Evolutionary conservation across 2,888 invertebrate genomes (phyloP), one percentile per base, ranked within the genome.

Genomic region (Cheilosia vulpina): DNA sequence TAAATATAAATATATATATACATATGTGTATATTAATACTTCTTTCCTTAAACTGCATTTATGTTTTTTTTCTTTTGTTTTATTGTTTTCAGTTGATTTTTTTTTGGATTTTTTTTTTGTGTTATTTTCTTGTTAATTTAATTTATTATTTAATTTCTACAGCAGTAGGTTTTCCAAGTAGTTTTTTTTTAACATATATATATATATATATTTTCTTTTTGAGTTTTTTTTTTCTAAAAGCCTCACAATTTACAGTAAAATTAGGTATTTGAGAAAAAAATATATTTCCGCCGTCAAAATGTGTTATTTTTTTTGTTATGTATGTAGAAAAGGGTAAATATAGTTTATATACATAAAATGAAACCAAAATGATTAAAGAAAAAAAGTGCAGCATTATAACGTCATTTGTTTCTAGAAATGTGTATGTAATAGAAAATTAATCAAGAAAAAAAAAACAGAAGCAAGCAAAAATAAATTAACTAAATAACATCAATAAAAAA

Each of bases 31-130:
- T 87, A 75, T 71, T 81, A 69, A 79, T 72, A 82, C 81, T 84
- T 87, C 82, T 87, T 83, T 82, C 84, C 78, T 87, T 78, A 78
- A 79, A 78, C 78, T 78, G 80, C 81, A 83, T 77, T 85, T 87
- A 79, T 77, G 66, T 77, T 76, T 76, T 84, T 85, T 72, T 75
- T 73, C 60, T 65, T 85, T 75, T 27, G 13, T 68, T 57, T 43
- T 65, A 21, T 38, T 66, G 34, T 65, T 84, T 68, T 72, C 53
- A 13, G 66, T 81, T 63, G 43, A 19, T 17, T 71, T 68, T 75
- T 87, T 63, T 83, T 68, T 50, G 58, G 15, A 17, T 55, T 62
- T 84, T 63, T 80, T 71, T 72, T 73, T 53, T 38, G 43, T 80
- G 15, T 77, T 84, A 72, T 78, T 50, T 62, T 17, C n/a, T 72